A percentile compares a stretch with the other conserved stretches of the same genome.
phyloP scores from a whole-genome alignment of 1,140 invertebrate genomes.

The Phymorhynchus buccinoides region DNA sequence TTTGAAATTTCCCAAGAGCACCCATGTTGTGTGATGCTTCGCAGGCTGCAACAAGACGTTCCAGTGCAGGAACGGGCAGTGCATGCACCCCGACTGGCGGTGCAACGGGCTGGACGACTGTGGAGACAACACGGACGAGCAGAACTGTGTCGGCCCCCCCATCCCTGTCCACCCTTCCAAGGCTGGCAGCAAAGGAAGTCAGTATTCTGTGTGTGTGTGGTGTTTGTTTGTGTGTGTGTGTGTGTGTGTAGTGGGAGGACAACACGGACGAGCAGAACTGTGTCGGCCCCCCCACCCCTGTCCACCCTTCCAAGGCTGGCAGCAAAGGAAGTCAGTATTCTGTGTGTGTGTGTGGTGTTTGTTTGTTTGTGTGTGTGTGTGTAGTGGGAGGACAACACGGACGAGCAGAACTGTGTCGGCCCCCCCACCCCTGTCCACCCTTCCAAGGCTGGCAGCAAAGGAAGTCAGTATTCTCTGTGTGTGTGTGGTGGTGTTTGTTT shows the following conservation, averaged over 20 bases:
- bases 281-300: not conserved
- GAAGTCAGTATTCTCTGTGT: no score
- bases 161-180: not conserved
- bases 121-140: not conserved
- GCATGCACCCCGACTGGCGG: not conserved
- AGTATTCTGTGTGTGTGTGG: not conserved
- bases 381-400: no score
- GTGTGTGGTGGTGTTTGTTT: no score
- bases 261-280: constrained; percentile 4
- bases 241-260: no score
- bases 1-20: no score
- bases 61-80: not conserved
- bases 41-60: not conserved
- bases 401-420: no score
- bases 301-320: not conserved
- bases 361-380: not conserved
- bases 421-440: no score
- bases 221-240: not conserved
- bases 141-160: not conserved
- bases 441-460: no score
- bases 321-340: no score
- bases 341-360: not conserved
- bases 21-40: no score
- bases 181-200: not conserved
- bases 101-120: constrained; percentile 3